Evolutionary conservation across 2,113 vertebrate species (phyloP), one percentile per base, ranked within the genome.

Genomic region (Phalacrocorax brasilianus): DNA sequence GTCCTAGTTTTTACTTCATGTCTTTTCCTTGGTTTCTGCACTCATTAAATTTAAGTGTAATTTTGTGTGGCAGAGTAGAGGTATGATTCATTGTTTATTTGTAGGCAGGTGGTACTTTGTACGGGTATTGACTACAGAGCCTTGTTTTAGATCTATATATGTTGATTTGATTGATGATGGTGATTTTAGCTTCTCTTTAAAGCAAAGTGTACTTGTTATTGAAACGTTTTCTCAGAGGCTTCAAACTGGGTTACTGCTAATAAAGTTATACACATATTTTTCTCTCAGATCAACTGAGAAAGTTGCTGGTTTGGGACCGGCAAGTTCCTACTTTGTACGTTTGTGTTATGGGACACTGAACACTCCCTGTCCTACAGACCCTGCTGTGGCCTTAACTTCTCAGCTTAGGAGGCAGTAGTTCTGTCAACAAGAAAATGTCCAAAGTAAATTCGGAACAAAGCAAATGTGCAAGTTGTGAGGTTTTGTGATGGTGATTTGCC

Each of bases 151-250:
- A 66, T 32, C 50, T 53, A 7, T 8, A 21, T 28, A 20, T 44
- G 58, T 53, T 86, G 75, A 85, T 83, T 85, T 95, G 87, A 95
- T 85, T 96, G 73, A 91, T 93, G 91, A 56, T 78, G 38, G 53
- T 70, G 79, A 89, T 92, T 91, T 89, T 35, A 72, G 19, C 30
- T 92, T 94, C 26, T 93, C 28, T 94, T 94, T 87, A 72, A 91
- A 95, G 62, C 15, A 56, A 90, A 88, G 8, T 26, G 12, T 40
- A 38, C 26, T 93, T 91, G 40, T 52, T 74, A 79, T n/a, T 70
- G 73, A 77, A 88, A 84, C 3, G 1, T n/a, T 85, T 93, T 77
- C 32, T 82, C n/a, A 33, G 56, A 79, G 27, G 21, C 40, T 95
- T 91, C 49, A 62, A 47, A 49, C 38, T 73, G 42, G 38, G 21